Evolutionary conservation across 2,113 vertebrate species (phyloP), one percentile per base, ranked within the genome.

Genomic region (Lepidothrix coronata): DNA sequence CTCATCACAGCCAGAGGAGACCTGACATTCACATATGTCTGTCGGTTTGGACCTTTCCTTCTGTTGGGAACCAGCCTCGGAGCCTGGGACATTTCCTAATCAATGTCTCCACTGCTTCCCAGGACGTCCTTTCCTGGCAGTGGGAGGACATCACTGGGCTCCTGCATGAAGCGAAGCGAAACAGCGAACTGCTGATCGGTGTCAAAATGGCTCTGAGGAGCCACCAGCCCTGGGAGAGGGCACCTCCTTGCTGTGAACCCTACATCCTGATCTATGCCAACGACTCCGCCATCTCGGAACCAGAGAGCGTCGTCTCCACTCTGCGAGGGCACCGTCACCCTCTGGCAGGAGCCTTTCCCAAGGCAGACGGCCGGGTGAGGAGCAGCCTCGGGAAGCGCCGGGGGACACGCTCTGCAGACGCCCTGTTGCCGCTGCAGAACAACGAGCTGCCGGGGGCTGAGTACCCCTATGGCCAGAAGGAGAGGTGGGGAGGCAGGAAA

Each of bases 211-310:
- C 98, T 21, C 94, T 98, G 2, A 95, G 96, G 27, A 91, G 96
- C 58, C 97, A 55, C 8, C 96, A 44, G 59, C 88, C 97, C 2
- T 97, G 98, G 97, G 98, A 98, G 96, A 97, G 96, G 68, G 86
- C 97, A 7, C 85, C 97, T 44, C 97, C 98, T 16, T 97, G 77
- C 74, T 98, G 96, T 3, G 98, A 98, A 2, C 99, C 99, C 27
- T 99, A 99, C 92, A 98, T 99, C 89, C 97, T 99, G 91, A 98
- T 99, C 35, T 99, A 99, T 14, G 99, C 99, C 93, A 99, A 99
- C 0, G 99, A 99, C 78, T 99, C 98, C 1, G 98, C 99, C 55
- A 99, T 99, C 57, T 99, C 99, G 2, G 99, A 99, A 68, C 98
- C 99, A 0, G 99, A 99, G 85, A 99, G 97, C 0, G 98, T 99